phyloP scores from a whole-genome alignment of 2,113 vertebrate genomes.

The Grammomys surdaster region DNA sequence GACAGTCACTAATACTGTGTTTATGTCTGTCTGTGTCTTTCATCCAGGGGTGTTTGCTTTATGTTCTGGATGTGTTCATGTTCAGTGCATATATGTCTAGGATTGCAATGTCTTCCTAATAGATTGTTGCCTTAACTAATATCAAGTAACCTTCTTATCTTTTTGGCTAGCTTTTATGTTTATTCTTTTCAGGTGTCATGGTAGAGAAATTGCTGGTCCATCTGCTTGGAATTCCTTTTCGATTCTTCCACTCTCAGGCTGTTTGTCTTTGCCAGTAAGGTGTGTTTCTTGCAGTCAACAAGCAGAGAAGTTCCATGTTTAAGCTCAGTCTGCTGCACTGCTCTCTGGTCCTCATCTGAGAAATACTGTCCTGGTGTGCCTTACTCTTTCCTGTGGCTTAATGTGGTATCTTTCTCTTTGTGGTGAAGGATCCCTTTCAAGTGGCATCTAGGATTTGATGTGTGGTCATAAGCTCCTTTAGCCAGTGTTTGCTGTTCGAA shows the following conservation, averaged over 20 bases:
- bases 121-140: background rate
- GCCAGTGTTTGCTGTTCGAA: background rate
- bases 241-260: background rate
- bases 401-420: background rate
- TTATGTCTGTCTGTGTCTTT: background rate
- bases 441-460: too few species aligned
- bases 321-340: background rate
- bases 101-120: too few species aligned
- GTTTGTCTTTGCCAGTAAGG: background rate
- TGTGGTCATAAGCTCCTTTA: background rate
- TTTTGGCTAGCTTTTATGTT: background rate
- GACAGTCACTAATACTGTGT: too few species aligned
- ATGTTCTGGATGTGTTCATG: background rate
- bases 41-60: background rate
- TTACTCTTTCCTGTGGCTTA: background rate
- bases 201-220: background rate
- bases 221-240: background rate
- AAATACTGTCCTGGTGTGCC: too few species aligned
- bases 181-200: background rate
- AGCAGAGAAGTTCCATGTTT: background rate
- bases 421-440: background rate
- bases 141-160: background rate
- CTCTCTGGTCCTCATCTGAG: background rate
- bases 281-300: background rate
- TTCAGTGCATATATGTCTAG: background rate